Evolutionary conservation across 2,797 vertebrate species (phyloP).

Genomic region (Anableps anableps): DNA sequence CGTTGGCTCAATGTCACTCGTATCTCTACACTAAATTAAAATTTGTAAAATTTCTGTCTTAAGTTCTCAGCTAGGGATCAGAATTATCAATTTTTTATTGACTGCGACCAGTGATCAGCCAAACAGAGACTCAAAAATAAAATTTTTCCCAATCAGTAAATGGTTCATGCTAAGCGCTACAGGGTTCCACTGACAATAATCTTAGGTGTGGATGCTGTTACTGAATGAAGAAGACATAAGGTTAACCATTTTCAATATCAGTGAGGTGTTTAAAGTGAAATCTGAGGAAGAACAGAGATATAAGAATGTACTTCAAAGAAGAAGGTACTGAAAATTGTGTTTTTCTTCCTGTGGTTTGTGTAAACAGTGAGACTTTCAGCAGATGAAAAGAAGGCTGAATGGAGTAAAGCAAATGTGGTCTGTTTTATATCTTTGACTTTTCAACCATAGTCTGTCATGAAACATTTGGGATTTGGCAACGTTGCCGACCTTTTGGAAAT

Average conservation of each 20-base stretch:
- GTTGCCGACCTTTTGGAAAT: too few species aligned
- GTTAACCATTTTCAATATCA: neutral
- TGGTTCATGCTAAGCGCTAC: neutral
- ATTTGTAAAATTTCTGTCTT: too few species aligned
- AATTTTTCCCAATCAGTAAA: neutral
- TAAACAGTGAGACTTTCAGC: neutral
- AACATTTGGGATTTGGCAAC: neutral
- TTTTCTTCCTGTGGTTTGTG: neutral
- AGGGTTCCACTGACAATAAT: neutral
- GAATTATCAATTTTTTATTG: neutral
- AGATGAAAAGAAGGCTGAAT: neutral
- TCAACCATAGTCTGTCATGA: neutral
- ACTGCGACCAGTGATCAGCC: too few species aligned
- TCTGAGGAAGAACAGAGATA: neutral
- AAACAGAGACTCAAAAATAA: neutral
- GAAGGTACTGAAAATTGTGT: too few species aligned
- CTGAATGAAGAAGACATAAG: neutral
- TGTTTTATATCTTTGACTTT: neutral
- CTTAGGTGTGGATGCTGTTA: neutral
- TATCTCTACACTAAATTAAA: too few species aligned
- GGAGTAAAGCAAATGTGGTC: neutral
- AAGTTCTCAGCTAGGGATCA: too few species aligned
- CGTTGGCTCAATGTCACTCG: too few species aligned
- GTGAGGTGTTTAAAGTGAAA: slow-evolving; percentile 3
- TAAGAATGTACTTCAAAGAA: neutral